These are phyloP conservation scores for Diorhabda sublineata DNA, from an alignment of 1,140 invertebrate genomes.

Conservation along the genomic window DNA sequence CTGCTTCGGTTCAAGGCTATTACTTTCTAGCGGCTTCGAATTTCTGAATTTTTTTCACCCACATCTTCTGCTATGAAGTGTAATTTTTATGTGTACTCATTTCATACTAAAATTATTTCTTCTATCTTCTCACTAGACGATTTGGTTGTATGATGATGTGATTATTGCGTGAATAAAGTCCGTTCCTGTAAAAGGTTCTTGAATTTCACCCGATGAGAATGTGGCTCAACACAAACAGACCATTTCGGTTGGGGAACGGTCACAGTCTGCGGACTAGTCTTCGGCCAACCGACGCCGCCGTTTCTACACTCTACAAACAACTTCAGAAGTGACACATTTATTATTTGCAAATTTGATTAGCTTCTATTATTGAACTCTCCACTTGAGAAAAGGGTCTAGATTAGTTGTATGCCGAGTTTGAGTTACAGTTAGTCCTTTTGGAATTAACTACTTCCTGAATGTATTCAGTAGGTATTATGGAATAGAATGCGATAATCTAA, in stretches of 20 bases:
- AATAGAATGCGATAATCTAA: too few species aligned
- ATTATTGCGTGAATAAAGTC: background rate
- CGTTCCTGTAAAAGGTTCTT: background rate
- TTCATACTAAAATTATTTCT: too few species aligned
- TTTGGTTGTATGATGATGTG: too few species aligned
- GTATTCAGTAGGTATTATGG: too few species aligned
- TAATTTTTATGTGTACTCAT: too few species aligned
- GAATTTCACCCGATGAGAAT: constrained; percentile 20
- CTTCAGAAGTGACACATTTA: constrained; percentile 43
- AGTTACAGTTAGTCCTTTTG: too few species aligned
- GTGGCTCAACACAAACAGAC: constrained; percentile 17
- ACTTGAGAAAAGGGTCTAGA: background rate
- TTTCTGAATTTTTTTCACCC: too few species aligned
- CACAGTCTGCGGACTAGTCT: constrained; percentile 32
- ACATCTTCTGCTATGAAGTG: too few species aligned
- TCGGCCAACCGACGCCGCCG: constrained; percentile 1
- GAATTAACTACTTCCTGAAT: too few species aligned
- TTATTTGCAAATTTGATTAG: constrained; percentile 46
- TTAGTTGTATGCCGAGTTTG: background rate
- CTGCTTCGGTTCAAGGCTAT: too few species aligned
- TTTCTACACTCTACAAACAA: constrained; percentile 37
- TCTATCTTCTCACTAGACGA: too few species aligned
- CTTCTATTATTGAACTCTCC: constrained; percentile 20
- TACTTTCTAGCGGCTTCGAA: too few species aligned
- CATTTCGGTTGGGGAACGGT: constrained; percentile 17